These are phyloP conservation scores for Cladopsammia gracilis DNA, from an alignment of 64 coral and sea anemone genomes.

Conservation along the genomic window DNA sequence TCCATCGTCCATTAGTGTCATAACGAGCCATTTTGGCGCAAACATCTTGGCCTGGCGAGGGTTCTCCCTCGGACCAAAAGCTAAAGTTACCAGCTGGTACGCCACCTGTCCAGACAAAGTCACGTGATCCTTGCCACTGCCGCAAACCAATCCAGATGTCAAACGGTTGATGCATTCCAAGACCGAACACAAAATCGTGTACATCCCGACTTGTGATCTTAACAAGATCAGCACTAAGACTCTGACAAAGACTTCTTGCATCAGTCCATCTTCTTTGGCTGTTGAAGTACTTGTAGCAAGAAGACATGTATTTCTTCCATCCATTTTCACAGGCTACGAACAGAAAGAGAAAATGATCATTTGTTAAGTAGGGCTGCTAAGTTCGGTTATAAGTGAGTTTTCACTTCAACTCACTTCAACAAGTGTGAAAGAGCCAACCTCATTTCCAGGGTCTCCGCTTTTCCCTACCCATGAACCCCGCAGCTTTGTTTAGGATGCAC, in stretches of 20 bases:
- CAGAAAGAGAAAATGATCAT: neutral
- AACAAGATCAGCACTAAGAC: slow-evolving; percentile 12
- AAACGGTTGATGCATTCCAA: neutral
- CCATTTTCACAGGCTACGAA: slow-evolving; percentile 1
- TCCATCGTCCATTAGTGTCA: neutral
- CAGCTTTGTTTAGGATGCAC: too few relatives aligned
- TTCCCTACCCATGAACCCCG: too few relatives aligned
- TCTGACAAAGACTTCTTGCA: neutral
- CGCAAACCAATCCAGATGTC: slow-evolving; percentile 57
- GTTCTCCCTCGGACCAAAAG: slow-evolving; percentile 13
- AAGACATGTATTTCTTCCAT: slow-evolving; percentile 20
- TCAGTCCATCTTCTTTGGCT: neutral
- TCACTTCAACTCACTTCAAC: too few relatives aligned
- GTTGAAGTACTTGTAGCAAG: slow-evolving; percentile 56
- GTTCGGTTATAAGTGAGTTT: too few relatives aligned
- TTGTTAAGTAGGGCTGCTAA: too few relatives aligned
- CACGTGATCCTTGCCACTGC: neutral
- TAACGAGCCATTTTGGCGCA: neutral
- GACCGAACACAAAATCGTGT: slow-evolving; percentile 24
- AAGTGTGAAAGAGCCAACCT: too few relatives aligned
- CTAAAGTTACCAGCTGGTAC: neutral
- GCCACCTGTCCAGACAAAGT: slow-evolving; percentile 61
- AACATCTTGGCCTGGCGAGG: neutral
- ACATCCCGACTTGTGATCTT: slow-evolving; percentile 28
- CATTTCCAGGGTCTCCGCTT: too few relatives aligned